Evolutionary conservation across 37 sponge, comb jelly and placozoan species (phyloP).

Genomic region (Spongia lamella): DNA sequence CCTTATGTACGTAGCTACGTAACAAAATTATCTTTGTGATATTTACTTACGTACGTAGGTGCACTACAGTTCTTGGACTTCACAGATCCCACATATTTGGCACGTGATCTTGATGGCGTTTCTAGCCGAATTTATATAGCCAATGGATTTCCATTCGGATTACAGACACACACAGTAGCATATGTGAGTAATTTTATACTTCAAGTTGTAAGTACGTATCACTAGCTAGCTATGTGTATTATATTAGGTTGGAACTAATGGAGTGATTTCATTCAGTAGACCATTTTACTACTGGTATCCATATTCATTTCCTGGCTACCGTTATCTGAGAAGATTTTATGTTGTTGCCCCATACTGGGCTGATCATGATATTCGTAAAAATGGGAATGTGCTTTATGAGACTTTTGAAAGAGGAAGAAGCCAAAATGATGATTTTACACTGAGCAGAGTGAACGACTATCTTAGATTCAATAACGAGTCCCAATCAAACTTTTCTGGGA

Average conservation of each 20-base stretch:
- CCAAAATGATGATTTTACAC: not conserved
- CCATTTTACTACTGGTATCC: constrained; percentile 4
- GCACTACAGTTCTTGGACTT: no score
- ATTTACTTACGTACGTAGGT: no score
- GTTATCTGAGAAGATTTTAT: not conserved
- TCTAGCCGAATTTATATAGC: constrained; percentile 32
- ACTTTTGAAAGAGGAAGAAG: not conserved
- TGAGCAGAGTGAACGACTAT: constrained; percentile 29
- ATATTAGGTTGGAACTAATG: constrained; percentile 53
- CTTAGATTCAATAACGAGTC: constrained; percentile 6
- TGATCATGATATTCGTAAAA: constrained; percentile 22
- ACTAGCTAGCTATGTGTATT: not conserved
- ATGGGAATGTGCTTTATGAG: constrained; percentile 12
- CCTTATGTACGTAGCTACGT: no score
- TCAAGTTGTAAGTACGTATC: no score
- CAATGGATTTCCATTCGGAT: constrained; percentile 46
- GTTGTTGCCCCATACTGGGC: constrained; percentile 32
- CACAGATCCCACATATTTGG: no score
- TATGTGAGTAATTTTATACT: constrained; percentile 29
- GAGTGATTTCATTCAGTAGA: constrained; percentile 40
- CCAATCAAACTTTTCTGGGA: constrained; percentile 16
- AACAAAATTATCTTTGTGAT: no score
- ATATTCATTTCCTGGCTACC: not conserved
- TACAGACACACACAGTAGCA: not conserved
- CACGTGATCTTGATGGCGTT: constrained; percentile 35